phyloP scores from a whole-genome alignment of 2,888 invertebrate species.

The Molorchus minor region DNA sequence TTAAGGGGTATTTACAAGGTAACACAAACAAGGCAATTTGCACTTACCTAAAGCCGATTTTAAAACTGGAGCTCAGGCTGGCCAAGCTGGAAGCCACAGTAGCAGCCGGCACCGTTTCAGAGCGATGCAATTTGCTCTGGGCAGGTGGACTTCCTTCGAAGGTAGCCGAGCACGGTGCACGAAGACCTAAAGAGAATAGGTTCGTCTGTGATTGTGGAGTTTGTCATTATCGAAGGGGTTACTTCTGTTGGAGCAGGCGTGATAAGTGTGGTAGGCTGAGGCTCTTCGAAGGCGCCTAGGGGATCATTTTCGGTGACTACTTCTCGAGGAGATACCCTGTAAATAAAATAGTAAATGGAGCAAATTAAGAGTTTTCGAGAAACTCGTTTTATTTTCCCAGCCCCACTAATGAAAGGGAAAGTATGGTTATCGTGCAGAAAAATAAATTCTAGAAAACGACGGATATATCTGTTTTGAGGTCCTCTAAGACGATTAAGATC shows the following conservation, averaged over 20 bases:
- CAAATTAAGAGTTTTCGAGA: too few relatives aligned
- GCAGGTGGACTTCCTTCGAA: conserved; percentile 65
- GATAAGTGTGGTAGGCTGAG: conserved; percentile 38
- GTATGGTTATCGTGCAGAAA: too few relatives aligned
- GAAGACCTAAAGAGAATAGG: conserved; percentile 71
- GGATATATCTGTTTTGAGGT: not conserved
- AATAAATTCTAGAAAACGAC: too few relatives aligned
- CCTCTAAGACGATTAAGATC: not conserved
- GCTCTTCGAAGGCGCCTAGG: conserved; percentile 77
- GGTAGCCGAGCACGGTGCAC: conserved; percentile 69
- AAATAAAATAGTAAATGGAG: not conserved
- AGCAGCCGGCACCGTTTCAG: conserved; percentile 78
- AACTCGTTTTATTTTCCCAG: too few relatives aligned
- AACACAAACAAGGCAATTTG: conserved; percentile 27
- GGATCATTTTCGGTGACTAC: conserved; percentile 94
- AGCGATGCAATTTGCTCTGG: conserved; percentile 70
- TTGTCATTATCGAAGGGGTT: conserved; percentile 57
- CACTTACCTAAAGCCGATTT: conserved; percentile 85
- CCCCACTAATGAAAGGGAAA: too few relatives aligned
- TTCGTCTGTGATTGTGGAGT: conserved; percentile 66
- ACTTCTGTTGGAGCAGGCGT: conserved; percentile 45
- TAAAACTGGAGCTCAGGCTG: conserved; percentile 82
- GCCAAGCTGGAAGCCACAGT: conserved; percentile 81
- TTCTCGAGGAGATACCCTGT: conserved; percentile 78
- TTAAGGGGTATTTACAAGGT: too few relatives aligned